Evolutionary conservation across 2,888 invertebrate genomes (phyloP).

Genomic region (Tricholauxania praeusta): DNA sequence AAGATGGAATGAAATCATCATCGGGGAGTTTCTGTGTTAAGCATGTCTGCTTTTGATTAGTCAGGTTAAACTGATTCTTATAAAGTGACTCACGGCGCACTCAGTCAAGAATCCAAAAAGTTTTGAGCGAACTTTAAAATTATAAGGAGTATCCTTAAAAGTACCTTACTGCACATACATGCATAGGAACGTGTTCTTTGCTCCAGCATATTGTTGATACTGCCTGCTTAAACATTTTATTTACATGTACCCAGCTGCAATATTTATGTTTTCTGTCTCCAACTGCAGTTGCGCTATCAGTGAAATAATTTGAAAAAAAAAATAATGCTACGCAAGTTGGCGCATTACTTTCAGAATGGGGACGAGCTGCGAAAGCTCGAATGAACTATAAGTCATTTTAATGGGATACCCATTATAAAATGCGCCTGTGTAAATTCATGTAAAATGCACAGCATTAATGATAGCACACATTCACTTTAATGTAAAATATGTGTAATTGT

Average conservation of each 20-base stretch:
- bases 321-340: constrained; percentile 33
- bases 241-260: not conserved
- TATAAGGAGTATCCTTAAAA: too few relatives aligned
- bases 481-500: constrained; percentile 10
- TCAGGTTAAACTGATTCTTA: constrained; percentile 21
- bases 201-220: not conserved
- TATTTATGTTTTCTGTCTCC: constrained; percentile 14
- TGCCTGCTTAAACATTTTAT: not conserved
- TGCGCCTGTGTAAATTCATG: constrained; percentile 26
- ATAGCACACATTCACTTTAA: constrained; percentile 19
- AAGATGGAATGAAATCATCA: constrained; percentile 13
- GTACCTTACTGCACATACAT: not conserved
- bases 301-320: constrained; percentile 30
- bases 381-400: constrained; percentile 49
- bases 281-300: constrained; percentile 13
- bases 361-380: not conserved
- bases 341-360: constrained; percentile 19
- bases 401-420: constrained; percentile 43
- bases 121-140: too few relatives aligned
- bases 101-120: too few relatives aligned
- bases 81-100: not conserved
- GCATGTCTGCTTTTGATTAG: constrained; percentile 33
- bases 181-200: not conserved
- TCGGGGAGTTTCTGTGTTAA: constrained; percentile 11
- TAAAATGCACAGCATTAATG: constrained; percentile 15